A percentile compares a stretch with the other conserved stretches of the same genome.
Conservation (phyloP, 2,888 invertebrate species). For the Acrocyrtus sp. region DNA sequence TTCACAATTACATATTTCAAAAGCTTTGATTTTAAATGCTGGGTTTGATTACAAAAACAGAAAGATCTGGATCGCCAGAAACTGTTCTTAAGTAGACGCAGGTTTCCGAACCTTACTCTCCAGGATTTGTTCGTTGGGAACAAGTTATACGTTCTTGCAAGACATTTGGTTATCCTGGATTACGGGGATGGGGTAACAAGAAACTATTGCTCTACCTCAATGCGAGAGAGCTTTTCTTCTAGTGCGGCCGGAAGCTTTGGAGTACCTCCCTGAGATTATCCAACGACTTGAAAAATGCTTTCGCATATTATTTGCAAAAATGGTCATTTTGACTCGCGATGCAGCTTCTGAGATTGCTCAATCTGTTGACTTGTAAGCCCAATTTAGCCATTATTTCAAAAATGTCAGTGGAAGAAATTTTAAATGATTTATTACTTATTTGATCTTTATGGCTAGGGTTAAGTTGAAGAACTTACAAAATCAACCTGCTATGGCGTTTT, state of each 20-base stretch:
- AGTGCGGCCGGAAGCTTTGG: conserved; percentile 51
- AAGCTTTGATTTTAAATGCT: background rate
- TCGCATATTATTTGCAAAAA: conserved; percentile 47
- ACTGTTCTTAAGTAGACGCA: conserved; percentile 39
- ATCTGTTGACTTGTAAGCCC: conserved; percentile 31
- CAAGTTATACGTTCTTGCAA: conserved; percentile 40
- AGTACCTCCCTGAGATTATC: conserved; percentile 40
- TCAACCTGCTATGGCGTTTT: conserved; percentile 39
- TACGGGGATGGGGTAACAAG: conserved; percentile 50
- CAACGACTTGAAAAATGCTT: conserved; percentile 55
- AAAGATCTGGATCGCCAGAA: conserved; percentile 48
- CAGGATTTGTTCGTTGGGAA: conserved; percentile 52
- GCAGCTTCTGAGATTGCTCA: conserved; percentile 32
- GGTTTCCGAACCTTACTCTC: conserved; percentile 43
- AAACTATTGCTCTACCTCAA: conserved; percentile 36
- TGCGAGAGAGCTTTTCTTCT: conserved; percentile 52
- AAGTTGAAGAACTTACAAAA: conserved; percentile 3
- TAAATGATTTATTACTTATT: background rate
- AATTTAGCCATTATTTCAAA: background rate
- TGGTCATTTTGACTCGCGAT: conserved; percentile 30
- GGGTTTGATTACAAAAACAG: conserved; percentile 9
- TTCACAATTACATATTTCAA: too few relatives aligned
- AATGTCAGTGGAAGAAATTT: background rate
- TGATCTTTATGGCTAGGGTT: background rate
- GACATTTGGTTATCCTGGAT: conserved; percentile 51